Percentiles rank a stretch among this genome's conserved stretches.
These are phyloP conservation scores for Eupeodes latifasciatus DNA, from an alignment of 2,888 invertebrate species.

Conservation along the genomic window DNA sequence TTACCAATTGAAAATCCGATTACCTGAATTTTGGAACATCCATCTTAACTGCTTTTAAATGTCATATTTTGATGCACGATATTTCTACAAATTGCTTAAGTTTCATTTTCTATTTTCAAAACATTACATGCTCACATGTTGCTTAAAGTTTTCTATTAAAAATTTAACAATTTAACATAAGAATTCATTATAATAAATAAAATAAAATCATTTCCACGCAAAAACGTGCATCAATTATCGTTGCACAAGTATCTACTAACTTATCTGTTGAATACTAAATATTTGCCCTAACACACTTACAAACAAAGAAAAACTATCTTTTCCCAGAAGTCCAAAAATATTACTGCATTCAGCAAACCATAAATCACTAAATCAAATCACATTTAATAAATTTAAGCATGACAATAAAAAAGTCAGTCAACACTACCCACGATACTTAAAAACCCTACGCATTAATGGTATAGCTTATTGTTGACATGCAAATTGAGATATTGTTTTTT, in stretches of 20 bases:
- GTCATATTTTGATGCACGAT: too few relatives aligned
- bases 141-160: too few relatives aligned
- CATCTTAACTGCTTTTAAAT: too few relatives aligned
- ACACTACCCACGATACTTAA: neutral
- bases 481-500: conserved; percentile 71
- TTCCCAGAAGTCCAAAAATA: conserved; percentile 14
- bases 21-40: too few relatives aligned
- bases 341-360: neutral
- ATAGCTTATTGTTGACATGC: conserved; percentile 52
- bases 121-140: too few relatives aligned
- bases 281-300: conserved; percentile 12
- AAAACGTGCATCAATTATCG: neutral
- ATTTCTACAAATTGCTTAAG: too few relatives aligned
- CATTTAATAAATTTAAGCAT: conserved; percentile 31
- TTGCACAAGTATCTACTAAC: neutral
- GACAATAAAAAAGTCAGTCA: conserved; percentile 25
- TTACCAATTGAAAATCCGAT: too few relatives aligned
- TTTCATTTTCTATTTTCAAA: too few relatives aligned
- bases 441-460: neutral
- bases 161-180: too few relatives aligned
- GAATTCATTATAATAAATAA: too few relatives aligned
- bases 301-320: neutral
- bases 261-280: conserved; percentile 61
- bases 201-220: too few relatives aligned
- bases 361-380: conserved; percentile 48